Conservation (phyloP, 2,113 vertebrate species). For the Muscicapa adusta region DNA sequence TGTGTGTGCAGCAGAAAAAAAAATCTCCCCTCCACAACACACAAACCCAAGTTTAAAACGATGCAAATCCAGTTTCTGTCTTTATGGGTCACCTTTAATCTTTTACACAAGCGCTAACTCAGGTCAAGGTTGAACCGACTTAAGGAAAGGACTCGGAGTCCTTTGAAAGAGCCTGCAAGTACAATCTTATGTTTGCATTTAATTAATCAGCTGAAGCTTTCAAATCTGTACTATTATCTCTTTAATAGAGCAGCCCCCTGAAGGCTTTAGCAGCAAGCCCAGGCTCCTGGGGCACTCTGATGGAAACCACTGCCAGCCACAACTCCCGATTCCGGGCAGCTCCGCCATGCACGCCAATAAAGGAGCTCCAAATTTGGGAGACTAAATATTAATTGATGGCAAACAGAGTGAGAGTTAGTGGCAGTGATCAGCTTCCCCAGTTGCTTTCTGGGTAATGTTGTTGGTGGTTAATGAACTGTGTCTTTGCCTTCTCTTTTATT, state of each 20-base stretch:
- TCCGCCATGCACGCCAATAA: neutral
- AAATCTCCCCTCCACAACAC: neutral
- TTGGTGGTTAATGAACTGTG: constrained; percentile 37
- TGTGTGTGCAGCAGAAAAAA: rapidly evolving
- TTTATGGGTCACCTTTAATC: constrained; percentile 1
- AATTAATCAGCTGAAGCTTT: constrained; percentile 52
- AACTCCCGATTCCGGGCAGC: neutral
- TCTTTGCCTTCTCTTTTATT: neutral
- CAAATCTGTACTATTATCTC: constrained; percentile 50
- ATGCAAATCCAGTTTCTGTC: neutral
- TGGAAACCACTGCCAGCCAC: neutral
- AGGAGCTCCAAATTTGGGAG: neutral
- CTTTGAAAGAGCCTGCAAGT: neutral
- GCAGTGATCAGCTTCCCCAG: constrained; percentile 35
- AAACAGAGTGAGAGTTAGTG: constrained; percentile 39
- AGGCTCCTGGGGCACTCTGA: neutral
- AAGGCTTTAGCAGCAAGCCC: neutral
- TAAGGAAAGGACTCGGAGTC: neutral
- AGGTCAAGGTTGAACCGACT: constrained; percentile 37
- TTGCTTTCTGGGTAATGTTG: neutral
- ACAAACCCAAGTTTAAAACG: neutral
- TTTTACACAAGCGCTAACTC: neutral
- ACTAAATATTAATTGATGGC: constrained; percentile 43
- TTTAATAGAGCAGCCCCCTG: neutral
- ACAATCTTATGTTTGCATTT: constrained; percentile 51